Percentiles rank a stretch among this genome's conserved stretches.
Evolutionary conservation across 2,888 invertebrate species (phyloP).

Genomic region (Phortica magna): DNA sequence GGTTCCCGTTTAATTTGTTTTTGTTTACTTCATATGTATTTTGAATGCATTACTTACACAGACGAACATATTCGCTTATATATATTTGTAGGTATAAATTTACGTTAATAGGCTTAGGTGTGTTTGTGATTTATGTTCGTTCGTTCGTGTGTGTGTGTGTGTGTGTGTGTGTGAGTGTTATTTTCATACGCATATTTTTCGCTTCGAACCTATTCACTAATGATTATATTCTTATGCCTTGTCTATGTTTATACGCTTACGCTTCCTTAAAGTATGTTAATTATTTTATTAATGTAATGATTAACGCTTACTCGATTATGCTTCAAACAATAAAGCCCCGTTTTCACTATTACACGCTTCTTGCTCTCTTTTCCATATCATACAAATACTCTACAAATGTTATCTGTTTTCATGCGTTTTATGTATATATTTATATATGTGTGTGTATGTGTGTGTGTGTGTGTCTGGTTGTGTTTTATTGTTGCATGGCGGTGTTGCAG

Average conservation of each 20-base stretch:
- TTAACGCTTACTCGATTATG: neutral
- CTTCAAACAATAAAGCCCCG: neutral
- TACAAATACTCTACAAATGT: neutral
- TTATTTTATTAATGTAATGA: neutral
- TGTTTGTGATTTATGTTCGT: neutral
- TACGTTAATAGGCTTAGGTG: neutral
- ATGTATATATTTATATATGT: neutral
- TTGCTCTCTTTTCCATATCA: neutral
- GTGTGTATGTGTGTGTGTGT: neutral
- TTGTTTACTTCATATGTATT: constrained; percentile 30
- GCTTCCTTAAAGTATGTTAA: neutral
- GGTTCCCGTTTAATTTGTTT: constrained; percentile 40
- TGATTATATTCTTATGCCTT: neutral
- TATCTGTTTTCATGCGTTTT: neutral
- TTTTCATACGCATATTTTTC: neutral
- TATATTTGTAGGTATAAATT: neutral
- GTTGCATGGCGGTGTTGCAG: neutral
- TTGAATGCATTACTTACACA: constrained; percentile 12
- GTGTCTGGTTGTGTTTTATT: neutral
- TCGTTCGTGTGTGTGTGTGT: neutral
- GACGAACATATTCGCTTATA: neutral
- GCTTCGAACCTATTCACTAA: neutral
- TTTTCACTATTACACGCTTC: neutral
- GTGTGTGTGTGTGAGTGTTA: neutral
- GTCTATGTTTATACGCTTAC: neutral